Conservation (phyloP, 1,140 invertebrate genomes). For the Drosophila albomicans region DNA sequence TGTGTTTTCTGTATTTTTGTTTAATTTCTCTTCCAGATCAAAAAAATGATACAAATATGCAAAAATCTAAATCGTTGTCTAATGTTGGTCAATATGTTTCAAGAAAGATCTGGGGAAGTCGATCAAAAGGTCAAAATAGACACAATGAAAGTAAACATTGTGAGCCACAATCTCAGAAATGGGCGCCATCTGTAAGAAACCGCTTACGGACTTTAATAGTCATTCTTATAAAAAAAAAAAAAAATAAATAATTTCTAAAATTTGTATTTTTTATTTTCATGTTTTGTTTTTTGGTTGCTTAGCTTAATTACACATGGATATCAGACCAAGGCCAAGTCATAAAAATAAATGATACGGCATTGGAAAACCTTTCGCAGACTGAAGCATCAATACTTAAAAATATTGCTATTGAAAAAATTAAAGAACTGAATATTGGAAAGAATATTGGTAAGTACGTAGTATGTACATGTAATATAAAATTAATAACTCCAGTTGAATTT, state of each 20-base stretch:
- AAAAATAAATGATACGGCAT: constrained; percentile 88
- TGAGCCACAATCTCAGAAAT: constrained; percentile 68
- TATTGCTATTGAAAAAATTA: constrained; percentile 94
- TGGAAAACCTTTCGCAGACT: constrained; percentile 92
- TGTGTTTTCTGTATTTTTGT: not conserved
- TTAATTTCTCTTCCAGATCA: constrained; percentile 40
- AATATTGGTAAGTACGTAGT: constrained; percentile 85
- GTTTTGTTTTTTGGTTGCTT: not conserved
- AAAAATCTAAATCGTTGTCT: constrained; percentile 94
- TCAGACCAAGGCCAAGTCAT: constrained; percentile 91
- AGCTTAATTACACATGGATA: constrained; percentile 94
- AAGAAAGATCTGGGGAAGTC: constrained; percentile 92
- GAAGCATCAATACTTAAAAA: constrained; percentile 93
- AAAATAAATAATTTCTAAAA: no score
- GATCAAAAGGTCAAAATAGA: constrained; percentile 92
- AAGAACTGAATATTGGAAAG: constrained; percentile 93
- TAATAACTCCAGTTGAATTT: no score
- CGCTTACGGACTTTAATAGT: no score
- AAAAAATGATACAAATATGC: constrained; percentile 87
- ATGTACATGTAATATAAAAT: no score
- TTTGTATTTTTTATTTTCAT: no score
- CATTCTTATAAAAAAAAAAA: no score
- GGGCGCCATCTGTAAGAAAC: constrained; percentile 91
- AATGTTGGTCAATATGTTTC: constrained; percentile 93
- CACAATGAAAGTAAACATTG: constrained; percentile 64